phyloP scores from a whole-genome alignment of 2,797 vertebrate species.

The Protonibea diacanthus region DNA sequence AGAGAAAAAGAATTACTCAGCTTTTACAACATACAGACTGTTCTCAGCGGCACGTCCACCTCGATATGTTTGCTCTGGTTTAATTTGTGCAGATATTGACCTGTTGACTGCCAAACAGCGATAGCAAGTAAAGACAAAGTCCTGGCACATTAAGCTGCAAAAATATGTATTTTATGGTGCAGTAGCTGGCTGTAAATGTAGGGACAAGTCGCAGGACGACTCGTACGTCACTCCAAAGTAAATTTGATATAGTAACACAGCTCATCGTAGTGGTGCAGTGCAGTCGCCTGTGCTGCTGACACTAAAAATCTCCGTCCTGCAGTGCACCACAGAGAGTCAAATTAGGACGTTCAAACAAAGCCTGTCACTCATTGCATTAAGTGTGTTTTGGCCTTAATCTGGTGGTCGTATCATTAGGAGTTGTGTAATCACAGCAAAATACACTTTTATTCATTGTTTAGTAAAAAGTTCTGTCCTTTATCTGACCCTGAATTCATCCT shows the following conservation, averaged over 20 bases:
- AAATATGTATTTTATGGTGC: neutral
- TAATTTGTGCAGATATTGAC: neutral
- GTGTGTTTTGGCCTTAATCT: constrained; percentile 22
- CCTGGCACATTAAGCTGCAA: neutral
- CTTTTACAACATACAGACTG: neutral
- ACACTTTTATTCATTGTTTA: neutral
- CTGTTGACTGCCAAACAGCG: constrained; percentile 18
- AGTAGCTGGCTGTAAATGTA: neutral
- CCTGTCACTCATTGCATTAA: constrained; percentile 24
- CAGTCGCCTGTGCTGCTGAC: constrained; percentile 47
- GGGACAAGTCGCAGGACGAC: neutral
- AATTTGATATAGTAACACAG: constrained; percentile 30
- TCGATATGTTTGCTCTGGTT: neutral
- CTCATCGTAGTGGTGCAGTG: constrained; percentile 50
- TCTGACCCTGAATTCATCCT: neutral
- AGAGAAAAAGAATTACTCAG: neutral
- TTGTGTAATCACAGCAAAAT: neutral
- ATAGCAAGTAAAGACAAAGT: neutral
- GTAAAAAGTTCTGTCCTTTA: neutral
- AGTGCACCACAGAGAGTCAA: constrained; percentile 28
- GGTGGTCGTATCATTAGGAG: constrained; percentile 32
- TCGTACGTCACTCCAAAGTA: constrained; percentile 15
- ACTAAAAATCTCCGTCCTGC: constrained; percentile 36
- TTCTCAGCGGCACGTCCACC: neutral
- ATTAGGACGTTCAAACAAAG: constrained; percentile 1